Evolutionary conservation across 2,888 invertebrate species (phyloP).

Genomic region (Epirrhoe alternata): DNA sequence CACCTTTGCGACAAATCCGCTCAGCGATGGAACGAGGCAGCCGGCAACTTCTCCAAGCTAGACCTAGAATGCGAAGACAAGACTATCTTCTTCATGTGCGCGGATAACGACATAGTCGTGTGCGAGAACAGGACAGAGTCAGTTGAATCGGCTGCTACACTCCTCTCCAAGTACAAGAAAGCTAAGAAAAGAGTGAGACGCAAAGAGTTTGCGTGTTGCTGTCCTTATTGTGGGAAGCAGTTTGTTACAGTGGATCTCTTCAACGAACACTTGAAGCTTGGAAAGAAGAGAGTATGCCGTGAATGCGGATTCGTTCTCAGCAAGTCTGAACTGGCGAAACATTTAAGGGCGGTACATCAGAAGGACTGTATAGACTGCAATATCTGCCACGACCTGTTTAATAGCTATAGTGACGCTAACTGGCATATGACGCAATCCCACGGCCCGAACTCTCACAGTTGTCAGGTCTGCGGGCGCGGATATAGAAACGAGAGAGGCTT

Average conservation of each 20-base stretch:
- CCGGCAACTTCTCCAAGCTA: slow-evolving; percentile 49
- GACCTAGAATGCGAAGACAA: slow-evolving; percentile 51
- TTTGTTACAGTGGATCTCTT: slow-evolving; percentile 47
- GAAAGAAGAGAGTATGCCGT: slow-evolving; percentile 57
- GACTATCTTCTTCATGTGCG: slow-evolving; percentile 57
- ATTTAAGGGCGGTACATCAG: slow-evolving; percentile 56
- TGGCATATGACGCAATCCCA: slow-evolving; percentile 55
- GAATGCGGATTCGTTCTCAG: slow-evolving; percentile 56
- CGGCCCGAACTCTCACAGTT: slow-evolving; percentile 46
- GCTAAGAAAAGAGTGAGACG: slow-evolving; percentile 32
- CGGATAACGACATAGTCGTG: slow-evolving; percentile 48
- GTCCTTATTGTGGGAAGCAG: slow-evolving; percentile 30
- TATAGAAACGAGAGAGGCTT: slow-evolving; percentile 62
- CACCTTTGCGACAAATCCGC: slow-evolving; percentile 59
- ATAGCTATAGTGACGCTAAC: slow-evolving; percentile 38
- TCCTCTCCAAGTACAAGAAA: slow-evolving; percentile 42
- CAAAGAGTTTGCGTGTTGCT: slow-evolving; percentile 17
- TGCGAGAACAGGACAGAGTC: slow-evolving; percentile 28
- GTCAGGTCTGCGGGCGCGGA: slow-evolving; percentile 61
- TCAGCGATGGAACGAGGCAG: slow-evolving; percentile 58
- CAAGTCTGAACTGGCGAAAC: slow-evolving; percentile 57
- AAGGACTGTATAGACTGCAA: slow-evolving; percentile 50
- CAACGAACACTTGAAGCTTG: slow-evolving; percentile 62
- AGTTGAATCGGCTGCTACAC: slow-evolving; percentile 3
- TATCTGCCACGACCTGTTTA: slow-evolving; percentile 60